Conservation (phyloP, 2,888 invertebrate genomes). For the Ptychoptera contaminata region DNA sequence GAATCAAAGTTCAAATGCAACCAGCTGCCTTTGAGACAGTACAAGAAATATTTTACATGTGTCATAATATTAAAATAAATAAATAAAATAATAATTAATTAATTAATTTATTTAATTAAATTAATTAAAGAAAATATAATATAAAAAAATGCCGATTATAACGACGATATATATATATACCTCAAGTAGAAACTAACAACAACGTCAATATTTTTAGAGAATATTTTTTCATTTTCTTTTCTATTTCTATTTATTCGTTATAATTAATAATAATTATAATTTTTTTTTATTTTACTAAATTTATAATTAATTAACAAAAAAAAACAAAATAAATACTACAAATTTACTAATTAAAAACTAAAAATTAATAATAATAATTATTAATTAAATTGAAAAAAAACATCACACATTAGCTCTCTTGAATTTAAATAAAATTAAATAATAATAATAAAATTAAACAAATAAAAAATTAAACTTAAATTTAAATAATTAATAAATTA, state of each 20-base stretch:
- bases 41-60: slow-evolving; percentile 9
- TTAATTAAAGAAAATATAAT: neutral
- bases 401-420: slow-evolving; percentile 3
- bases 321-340: neutral
- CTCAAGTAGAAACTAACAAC: too few species aligned
- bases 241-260: too few species aligned
- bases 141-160: neutral
- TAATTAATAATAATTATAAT: too few species aligned
- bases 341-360: neutral
- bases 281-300: too few species aligned
- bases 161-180: too few species aligned
- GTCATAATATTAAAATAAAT: neutral
- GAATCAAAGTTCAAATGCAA: slow-evolving; percentile 13
- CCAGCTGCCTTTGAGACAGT: slow-evolving; percentile 17
- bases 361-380: neutral
- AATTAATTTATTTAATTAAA: neutral
- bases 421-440: too few species aligned
- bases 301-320: neutral
- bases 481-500: too few species aligned
- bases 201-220: too few species aligned
- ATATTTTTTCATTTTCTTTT: too few species aligned
- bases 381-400: slow-evolving; percentile 1
- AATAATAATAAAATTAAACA: too few species aligned
- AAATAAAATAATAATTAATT: neutral
- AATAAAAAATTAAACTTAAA: too few species aligned